A percentile compares a stretch with the other conserved stretches of the same genome.
phyloP scores from a whole-genome alignment of 1,140 invertebrate species.

The Bilobella aurantiaca region DNA sequence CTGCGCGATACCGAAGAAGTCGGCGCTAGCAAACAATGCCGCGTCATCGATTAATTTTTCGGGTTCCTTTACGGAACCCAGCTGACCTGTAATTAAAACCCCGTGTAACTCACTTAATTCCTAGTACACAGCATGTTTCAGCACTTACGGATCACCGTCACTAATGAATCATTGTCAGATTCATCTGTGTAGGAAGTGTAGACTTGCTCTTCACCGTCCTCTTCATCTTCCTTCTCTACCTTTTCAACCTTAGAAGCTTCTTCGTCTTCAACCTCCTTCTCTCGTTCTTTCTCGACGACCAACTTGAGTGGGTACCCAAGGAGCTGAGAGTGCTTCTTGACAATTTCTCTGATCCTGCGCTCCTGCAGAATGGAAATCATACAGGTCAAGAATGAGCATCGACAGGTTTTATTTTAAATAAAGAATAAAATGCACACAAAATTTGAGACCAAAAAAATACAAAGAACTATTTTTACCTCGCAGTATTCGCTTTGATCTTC shows the following conservation, averaged over 20 bases:
- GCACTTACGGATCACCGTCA: background rate
- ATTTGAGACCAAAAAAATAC: too few species aligned
- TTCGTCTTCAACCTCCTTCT: too few species aligned
- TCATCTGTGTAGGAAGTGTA: too few species aligned
- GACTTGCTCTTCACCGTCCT: constrained; percentile 47
- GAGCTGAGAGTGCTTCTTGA: too few species aligned
- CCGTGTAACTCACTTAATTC: background rate
- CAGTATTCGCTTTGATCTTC: constrained; percentile 85
- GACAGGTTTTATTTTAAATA: too few species aligned
- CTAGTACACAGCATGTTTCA: background rate
- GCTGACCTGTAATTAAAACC: background rate
- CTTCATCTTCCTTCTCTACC: constrained; percentile 51
- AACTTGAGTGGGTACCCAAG: too few species aligned
- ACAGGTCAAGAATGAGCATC: too few species aligned
- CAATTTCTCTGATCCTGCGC: too few species aligned
- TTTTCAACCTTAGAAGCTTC: too few species aligned
- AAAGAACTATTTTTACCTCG: constrained; percentile 30
- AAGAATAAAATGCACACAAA: too few species aligned
- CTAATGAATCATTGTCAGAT: background rate
- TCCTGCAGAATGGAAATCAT: too few species aligned
- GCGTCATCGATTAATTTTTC: background rate
- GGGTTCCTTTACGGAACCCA: background rate
- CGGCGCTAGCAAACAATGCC: background rate
- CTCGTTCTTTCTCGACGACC: too few species aligned
- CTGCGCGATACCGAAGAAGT: background rate